phyloP scores from a whole-genome alignment of 1,140 invertebrate species.

The Brachionus koreanus region DNA sequence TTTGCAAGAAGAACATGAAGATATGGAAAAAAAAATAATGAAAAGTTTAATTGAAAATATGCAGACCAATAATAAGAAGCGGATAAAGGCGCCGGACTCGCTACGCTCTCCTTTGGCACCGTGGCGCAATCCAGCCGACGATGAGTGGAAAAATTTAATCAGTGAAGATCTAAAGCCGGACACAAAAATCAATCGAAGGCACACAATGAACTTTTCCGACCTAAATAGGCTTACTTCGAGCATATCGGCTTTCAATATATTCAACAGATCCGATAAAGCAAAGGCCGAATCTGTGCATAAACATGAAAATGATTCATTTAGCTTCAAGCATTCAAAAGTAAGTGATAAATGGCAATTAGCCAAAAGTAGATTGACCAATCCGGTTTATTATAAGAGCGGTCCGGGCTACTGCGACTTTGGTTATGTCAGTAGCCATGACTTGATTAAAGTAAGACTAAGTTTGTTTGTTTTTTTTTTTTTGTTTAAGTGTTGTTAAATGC shows the following conservation, averaged over 20 bases:
- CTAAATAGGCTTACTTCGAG: not conserved
- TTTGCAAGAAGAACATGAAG: constrained; percentile 1
- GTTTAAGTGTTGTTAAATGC: too few relatives aligned
- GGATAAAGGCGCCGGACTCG: constrained; percentile 20
- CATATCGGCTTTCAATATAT: constrained; percentile 1
- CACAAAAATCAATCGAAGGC: not conserved
- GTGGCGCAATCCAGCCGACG: not conserved
- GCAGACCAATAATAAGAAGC: not conserved
- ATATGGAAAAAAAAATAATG: not conserved
- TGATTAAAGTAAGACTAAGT: constrained; percentile 30
- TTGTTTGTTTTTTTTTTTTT: too few relatives aligned
- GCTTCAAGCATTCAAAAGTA: constrained; percentile 11
- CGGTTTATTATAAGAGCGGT: constrained; percentile 30
- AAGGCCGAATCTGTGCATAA: not conserved
- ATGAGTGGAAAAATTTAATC: constrained; percentile 10
- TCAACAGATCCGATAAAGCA: not conserved
- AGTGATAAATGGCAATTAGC: constrained; percentile 26
- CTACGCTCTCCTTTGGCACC: constrained; percentile 19
- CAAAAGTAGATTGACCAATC: not conserved
- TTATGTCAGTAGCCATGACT: constrained; percentile 33
- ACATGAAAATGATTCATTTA: not conserved
- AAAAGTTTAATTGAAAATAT: not conserved
- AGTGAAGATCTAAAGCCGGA: not conserved
- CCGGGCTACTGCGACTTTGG: constrained; percentile 40
- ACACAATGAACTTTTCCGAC: constrained; percentile 29